Base-by-base conservation (phyloP, 2,797 vertebrate genomes). In the Myotis findleyi region DNA sequence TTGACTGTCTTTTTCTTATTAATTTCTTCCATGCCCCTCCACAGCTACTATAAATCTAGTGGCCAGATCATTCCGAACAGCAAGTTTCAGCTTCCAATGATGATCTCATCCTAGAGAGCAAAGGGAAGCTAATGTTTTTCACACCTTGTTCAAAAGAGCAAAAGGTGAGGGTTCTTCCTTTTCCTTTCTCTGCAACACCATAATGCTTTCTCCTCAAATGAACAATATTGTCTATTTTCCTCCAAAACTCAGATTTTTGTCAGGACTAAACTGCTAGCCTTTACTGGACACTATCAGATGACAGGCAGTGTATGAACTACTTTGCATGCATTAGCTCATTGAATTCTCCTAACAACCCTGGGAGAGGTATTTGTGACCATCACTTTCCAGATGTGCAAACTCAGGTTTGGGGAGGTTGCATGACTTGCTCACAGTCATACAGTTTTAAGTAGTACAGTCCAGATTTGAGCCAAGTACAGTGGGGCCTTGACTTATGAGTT, bases 181-280 rank as follows among this genome's bases (percentile, higher is more conserved):
- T 84, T 66, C 20, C 64, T 55, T 73, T 66, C 62, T 23, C 3
- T 49, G 12, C 21, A 27, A 75, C 3, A 90, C 36, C 30, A 83
- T n/a, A 36, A 41, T 92, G 49, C 51, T 94, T 92, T 55, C 87
- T 93, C 76, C 59, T 81, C 51, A 73, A 44, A 89, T 12, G 49
- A 77, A 79, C 9, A 23, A 64, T 10, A 18, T 5, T 27, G 33
- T 77, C 66, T 17, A 16, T 75, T 25, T 92, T 87, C 21, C 36
- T 64, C 53, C 10, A 79, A 62, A 91, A 81, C 1, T 80, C 16
- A 81, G 9, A 72, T 30, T 64, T 90, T 73, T 72, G 16, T 76
- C 3, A 77, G 27, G 14, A 27, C 3, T 49, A 53, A 44, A 64
- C 13, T 9, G 0, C 11, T 36, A 27, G 33, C 7, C 68, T 96